Conservation (phyloP, 1,140 invertebrate genomes). For the Drosophila pectinifera region DNA sequence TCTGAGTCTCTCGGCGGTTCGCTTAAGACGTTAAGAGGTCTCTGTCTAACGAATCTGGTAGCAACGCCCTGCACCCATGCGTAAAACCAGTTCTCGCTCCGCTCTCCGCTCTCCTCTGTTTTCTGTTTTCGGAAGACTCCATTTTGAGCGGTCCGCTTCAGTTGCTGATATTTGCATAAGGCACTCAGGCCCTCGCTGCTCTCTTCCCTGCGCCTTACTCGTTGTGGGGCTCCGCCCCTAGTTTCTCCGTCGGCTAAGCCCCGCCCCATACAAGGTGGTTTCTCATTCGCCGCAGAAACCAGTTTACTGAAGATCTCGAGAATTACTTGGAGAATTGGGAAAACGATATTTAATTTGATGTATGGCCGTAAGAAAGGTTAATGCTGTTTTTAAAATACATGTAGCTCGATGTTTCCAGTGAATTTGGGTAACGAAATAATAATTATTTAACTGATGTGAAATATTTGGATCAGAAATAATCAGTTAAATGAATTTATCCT, state of each 20-base stretch:
- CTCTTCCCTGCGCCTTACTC: not conserved
- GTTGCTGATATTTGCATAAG: slow-evolving; percentile 66
- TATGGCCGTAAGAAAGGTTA: slow-evolving; percentile 31
- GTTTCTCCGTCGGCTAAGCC: not conserved
- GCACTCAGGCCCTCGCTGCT: slow-evolving; percentile 12
- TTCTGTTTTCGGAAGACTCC: slow-evolving; percentile 70
- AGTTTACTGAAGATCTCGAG: slow-evolving; percentile 27
- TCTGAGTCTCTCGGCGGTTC: slow-evolving; percentile 11
- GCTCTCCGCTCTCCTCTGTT: too few species aligned
- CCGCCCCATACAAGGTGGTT: slow-evolving; percentile 11
- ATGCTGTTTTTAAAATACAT: slow-evolving; percentile 6
- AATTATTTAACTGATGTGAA: slow-evolving; percentile 3
- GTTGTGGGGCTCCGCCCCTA: slow-evolving; percentile 21
- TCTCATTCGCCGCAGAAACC: slow-evolving; percentile 6
- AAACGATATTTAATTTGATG: slow-evolving; percentile 24
- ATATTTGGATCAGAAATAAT: slow-evolving; percentile 9
- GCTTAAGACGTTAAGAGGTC: slow-evolving; percentile 16
- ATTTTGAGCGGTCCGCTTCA: slow-evolving; percentile 57
- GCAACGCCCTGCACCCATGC: slow-evolving; percentile 66
- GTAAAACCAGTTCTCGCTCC: slow-evolving; percentile 72
- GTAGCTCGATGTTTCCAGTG: slow-evolving; percentile 6
- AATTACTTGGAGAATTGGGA: slow-evolving; percentile 11
- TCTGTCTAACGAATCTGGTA: slow-evolving; percentile 51
- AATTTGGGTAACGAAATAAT: slow-evolving; percentile 1
- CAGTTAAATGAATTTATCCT: too few species aligned